A percentile compares a stretch with the other conserved stretches of the same genome.
phyloP scores from a whole-genome alignment of 2,113 vertebrate species.

The Archilochus colubris region DNA sequence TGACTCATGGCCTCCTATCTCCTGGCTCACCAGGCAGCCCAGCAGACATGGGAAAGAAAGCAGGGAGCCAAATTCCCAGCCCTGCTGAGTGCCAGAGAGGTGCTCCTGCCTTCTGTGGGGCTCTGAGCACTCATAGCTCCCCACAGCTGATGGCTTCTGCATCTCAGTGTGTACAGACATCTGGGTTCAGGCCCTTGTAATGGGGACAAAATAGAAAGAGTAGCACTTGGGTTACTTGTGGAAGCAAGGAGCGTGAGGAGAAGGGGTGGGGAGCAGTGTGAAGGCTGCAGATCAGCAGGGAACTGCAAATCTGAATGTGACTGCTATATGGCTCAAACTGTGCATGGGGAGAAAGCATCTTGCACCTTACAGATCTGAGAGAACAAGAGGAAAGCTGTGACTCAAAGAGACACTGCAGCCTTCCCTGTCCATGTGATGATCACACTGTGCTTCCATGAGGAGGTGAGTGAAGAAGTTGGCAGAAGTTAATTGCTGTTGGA shows the following conservation, averaged over 20 bases:
- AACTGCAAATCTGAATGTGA: not conserved
- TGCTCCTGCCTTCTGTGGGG: not conserved
- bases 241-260: not conserved
- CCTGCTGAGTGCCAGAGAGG: fast-evolving
- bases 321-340: not conserved
- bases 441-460: not conserved
- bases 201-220: not conserved
- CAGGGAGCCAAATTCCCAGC: not conserved
- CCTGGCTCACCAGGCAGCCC: not conserved
- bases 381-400: not conserved
- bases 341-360: not conserved
- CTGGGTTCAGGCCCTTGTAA: not conserved
- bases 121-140: not conserved
- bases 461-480: not conserved
- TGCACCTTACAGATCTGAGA: not conserved
- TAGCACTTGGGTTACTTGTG: not conserved
- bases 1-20: not conserved
- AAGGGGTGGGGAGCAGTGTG: not conserved
- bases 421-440: not conserved
- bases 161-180: not conserved
- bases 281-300: not conserved
- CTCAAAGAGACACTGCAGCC: not conserved
- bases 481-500: not conserved
- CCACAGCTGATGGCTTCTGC: fast-evolving
- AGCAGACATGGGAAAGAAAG: not conserved